phyloP scores from a whole-genome alignment of 2,888 invertebrate genomes.

The Orchestes rusci region DNA sequence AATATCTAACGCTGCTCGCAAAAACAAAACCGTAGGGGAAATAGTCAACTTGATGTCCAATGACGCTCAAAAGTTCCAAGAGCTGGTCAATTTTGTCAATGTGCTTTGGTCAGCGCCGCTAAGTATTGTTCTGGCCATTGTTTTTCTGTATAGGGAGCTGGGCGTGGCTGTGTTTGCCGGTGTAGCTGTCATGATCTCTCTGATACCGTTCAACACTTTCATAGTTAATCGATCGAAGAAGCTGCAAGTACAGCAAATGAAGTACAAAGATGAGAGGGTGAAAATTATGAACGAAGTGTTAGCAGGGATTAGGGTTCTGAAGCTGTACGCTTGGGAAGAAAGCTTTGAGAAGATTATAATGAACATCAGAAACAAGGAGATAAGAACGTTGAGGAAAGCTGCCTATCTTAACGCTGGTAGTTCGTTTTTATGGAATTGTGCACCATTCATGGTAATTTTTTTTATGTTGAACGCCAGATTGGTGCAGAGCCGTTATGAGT shows the following conservation, averaged over 20 bases:
- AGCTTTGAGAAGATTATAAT: constrained; percentile 52
- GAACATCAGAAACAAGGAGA: constrained; percentile 51
- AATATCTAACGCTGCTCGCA: constrained; percentile 40
- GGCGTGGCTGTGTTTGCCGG: constrained; percentile 51
- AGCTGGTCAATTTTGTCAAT: constrained; percentile 44
- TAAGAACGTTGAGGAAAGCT: constrained; percentile 48
- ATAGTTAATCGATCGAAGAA: constrained; percentile 45
- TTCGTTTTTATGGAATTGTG: constrained; percentile 55
- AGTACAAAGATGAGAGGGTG: constrained; percentile 49
- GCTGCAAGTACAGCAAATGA: constrained; percentile 47
- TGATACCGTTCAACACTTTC: constrained; percentile 48
- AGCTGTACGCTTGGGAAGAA: constrained; percentile 57
- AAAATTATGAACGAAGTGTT: constrained; percentile 53
- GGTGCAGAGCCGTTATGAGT: too few species aligned
- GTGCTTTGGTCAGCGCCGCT: constrained; percentile 48
- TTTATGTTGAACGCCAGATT: too few species aligned
- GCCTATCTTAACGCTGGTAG: constrained; percentile 51
- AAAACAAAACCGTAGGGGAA: constrained; percentile 45
- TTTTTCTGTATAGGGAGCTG: constrained; percentile 46
- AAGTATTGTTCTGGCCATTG: constrained; percentile 49
- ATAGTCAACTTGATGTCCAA: constrained; percentile 49
- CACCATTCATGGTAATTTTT: constrained; percentile 45
- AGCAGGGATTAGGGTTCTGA: constrained; percentile 53
- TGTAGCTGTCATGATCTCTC: constrained; percentile 45
- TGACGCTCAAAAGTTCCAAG: constrained; percentile 46